Base-by-base conservation (phyloP, 2,113 vertebrate species). In the Plectropomus leopardus region DNA sequence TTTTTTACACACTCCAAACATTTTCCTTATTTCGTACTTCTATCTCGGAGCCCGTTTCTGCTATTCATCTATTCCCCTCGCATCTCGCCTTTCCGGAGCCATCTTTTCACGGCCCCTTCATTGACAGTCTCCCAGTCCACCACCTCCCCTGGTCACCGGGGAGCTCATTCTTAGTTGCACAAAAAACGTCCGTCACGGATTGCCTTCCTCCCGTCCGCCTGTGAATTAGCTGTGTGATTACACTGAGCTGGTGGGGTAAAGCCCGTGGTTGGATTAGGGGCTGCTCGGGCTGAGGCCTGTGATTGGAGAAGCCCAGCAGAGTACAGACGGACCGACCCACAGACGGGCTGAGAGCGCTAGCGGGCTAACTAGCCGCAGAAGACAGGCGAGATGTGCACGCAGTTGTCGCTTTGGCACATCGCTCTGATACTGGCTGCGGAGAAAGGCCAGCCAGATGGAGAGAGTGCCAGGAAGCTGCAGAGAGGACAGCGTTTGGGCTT, bases 131-230 rank as follows among this genome's bases (percentile, higher is more conserved):
- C 88, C 88, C 87, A 61, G 88, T 86, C 91, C 84, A 26, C 89
- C 85, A 72, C 86, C 90, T 89, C 88, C 81, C 76, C 87, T 76
- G 80, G 91, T 93, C 93, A 93, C 88, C 73, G 85, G 94, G 94
- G 94, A 94, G 91, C 86, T 91, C 91, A 89, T 93, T 95, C 88
- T 92, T 89, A 89, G 90, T 88, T 65, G 90, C 90, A 92, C 92
- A 94, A 93, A 94, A 94, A 94, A 95, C 88, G 94, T 89, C 94
- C 93, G 93, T 95, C 94, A 95, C 92, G 94, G 94, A 92, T 94
- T 90, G 92, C 92, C 91, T 92, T 93, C 92, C 92, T 86, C 87
- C 90, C 89, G 64, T 92, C 91, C 86, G 91, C 91, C 87, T 94
- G 93, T 92, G 92, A 94, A 94, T 93, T 94, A 94, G 91, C 89